Evolutionary conservation across 2,113 vertebrate species (phyloP), one percentile per base, ranked within the genome.

Genomic region (Callaeas wilsoni): DNA sequence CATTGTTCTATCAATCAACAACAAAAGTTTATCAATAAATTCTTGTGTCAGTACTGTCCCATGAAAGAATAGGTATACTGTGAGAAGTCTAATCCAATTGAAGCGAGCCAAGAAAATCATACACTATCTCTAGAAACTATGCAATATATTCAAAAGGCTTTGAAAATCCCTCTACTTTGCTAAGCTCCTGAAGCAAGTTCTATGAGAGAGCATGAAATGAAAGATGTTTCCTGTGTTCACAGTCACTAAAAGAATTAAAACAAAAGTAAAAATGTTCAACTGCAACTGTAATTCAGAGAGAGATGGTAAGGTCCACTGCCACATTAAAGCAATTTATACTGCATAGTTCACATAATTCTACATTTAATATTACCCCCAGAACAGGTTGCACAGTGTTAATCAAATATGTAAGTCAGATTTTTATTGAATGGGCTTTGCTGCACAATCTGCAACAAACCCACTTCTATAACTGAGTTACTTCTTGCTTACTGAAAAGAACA

Each of bases 121-220:
- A 64, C 1, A 5, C 2, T 50, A 0, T 32, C 13, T 42, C 21
- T 46, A 37, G 30, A 85, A 79, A 47, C 3, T 12, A 10, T 0
- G 0, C 14, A 69, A 64, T 47, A 26, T 14, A 46, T 92, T 64
- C 33, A 56, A 59, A 85, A 79, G 15, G 0, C 4, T 69, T 83
- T 55, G 30, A 79, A 90, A 76, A 55, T 33, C 6, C 16, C 20
- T 44, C 16, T n/a, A 9, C 12, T 86, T 70, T 23, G 12, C 6
- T 62, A 63, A 63, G n/a, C 4, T 78, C 16, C 46, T 59, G 20
- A 81, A 81, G 3, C 5, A 65, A 50, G 7, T 74, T 65, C 23
- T 69, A 3, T 12, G 30, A 47, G 27, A 60, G 6, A 74, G 2
- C 63, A 39, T 22, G 42, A 84, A 67, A 18, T 63, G 16, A 65